Percentiles rank a stretch among this genome's conserved stretches.
phyloP scores from a whole-genome alignment of 2,797 vertebrate species.

The Lindbergichthys nudifrons region DNA sequence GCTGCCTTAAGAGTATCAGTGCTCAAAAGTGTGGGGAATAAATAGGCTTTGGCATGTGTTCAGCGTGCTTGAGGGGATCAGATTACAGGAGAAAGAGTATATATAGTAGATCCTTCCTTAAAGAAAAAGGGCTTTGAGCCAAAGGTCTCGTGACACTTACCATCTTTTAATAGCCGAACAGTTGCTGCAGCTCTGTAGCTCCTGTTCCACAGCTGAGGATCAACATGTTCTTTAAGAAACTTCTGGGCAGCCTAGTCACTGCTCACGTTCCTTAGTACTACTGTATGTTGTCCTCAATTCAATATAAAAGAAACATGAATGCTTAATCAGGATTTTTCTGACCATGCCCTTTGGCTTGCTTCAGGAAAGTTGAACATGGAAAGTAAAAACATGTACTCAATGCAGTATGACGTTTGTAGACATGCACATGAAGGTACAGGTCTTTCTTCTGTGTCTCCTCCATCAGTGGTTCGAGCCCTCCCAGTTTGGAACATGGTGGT shows the following conservation, averaged over 20 bases:
- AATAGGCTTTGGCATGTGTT: constrained; percentile 72
- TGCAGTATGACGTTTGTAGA: neutral
- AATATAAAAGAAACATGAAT: neutral
- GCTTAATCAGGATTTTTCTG: neutral
- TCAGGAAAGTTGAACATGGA: neutral
- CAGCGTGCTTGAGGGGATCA: constrained; percentile 45
- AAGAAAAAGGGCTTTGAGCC: constrained; percentile 23
- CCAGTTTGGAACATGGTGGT: constrained; percentile 99
- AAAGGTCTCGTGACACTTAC: constrained; percentile 6
- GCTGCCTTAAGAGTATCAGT: constrained; percentile 29
- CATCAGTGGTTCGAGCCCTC: constrained; percentile 97
- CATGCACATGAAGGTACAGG: neutral
- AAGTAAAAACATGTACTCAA: neutral
- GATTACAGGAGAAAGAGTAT: constrained; percentile 72
- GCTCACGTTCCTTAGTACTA: constrained; percentile 45
- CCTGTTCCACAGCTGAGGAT: constrained; percentile 10
- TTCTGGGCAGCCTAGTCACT: constrained; percentile 3
- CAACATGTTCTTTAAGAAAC: constrained; percentile 15
- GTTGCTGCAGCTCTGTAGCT: neutral
- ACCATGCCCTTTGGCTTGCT: neutral
- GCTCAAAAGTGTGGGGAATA: constrained; percentile 63
- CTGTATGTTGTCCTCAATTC: neutral
- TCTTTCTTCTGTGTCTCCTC: constrained; percentile 13
- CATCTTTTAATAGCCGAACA: neutral
- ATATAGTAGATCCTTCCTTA: constrained; percentile 41